Percentiles rank a stretch among this genome's conserved stretches.
phyloP scores from a whole-genome alignment of 1,140 invertebrate species.

The Episyrphus balteatus region DNA sequence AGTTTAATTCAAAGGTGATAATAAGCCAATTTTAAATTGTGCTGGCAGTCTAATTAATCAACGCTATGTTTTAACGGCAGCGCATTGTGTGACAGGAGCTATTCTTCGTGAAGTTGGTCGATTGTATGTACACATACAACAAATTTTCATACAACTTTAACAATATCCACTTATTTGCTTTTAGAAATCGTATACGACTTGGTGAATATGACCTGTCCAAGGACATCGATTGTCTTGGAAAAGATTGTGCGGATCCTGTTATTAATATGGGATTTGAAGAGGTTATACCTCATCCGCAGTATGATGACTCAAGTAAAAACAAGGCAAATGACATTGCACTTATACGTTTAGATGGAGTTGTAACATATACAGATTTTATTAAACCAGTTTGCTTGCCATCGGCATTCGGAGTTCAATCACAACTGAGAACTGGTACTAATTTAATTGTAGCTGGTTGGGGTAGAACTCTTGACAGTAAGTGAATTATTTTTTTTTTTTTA shows the following conservation, averaged over 20 bases:
- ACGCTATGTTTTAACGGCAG: conserved; percentile 60
- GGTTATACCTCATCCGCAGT: conserved; percentile 33
- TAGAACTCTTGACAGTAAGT: conserved; percentile 40
- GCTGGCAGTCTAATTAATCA: conserved; percentile 48
- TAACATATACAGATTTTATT: conserved; percentile 57
- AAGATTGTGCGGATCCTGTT: conserved; percentile 25
- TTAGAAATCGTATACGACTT: conserved; percentile 41
- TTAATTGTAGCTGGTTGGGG: conserved; percentile 63
- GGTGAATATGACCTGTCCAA: conserved; percentile 49
- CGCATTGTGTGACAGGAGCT: conserved; percentile 67
- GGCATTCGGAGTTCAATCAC: conserved; percentile 12
- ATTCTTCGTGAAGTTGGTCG: conserved; percentile 18
- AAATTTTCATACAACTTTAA: background rate
- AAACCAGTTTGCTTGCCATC: conserved; percentile 64
- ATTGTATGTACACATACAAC: conserved; percentile 18
- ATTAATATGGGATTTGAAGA: conserved; percentile 29
- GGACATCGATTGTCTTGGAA: conserved; percentile 42
- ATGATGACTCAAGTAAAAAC: conserved; percentile 14
- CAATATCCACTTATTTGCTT: background rate
- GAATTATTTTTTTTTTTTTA: background rate
- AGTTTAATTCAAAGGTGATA: conserved; percentile 9
- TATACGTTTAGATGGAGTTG: conserved; percentile 56
- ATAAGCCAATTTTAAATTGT: conserved; percentile 37
- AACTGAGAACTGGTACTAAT: conserved; percentile 28
- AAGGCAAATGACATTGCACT: conserved; percentile 61